Evolutionary conservation across 1,140 invertebrate genomes (phyloP), one percentile per base, ranked within the genome.

Genomic region (Chionoecetes opilio): DNA sequence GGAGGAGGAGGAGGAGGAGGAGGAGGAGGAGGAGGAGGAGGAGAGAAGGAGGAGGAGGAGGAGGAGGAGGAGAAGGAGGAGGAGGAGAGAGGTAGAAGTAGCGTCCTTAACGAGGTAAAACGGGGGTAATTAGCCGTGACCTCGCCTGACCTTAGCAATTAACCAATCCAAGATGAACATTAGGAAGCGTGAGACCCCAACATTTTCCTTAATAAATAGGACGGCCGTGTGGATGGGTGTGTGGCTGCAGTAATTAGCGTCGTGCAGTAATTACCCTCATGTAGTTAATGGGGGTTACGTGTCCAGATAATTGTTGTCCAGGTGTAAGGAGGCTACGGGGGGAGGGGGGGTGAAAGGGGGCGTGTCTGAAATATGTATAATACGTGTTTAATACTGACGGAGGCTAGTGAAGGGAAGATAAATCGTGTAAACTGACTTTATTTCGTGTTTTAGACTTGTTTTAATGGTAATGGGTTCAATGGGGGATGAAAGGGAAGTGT

Each of bases 241-340:
- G 63, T 75, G 63, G 63, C 63, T n/a, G 63, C 63, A 75, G 63
- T 75, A 75, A 75, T 75, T 75, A 75, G 8, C 63, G 21, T 75
- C 63, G 6, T n/a, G 63, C 21, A 5, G 63, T 75, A 75, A 75
- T 75, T 75, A 75, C 1, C 63, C 3, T 75, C 63, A 26, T n/a
- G 63, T 5, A 5, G 63, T 75, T n/a, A 75, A 75, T 75, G 21
- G 63, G 21, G 63, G 26, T 75, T 75, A 75, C n/a, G 63, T 26
- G 63, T n/a, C 0, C 63, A 75, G 63, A 26, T 75, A n/a, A 75
- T 0, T 75, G 21, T 75, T n/a, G 63, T 1, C 63, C 63, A 75
- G 63, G 46, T 53, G 46, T 53, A 53, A 53, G 46, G 41, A 46
- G 41, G 5, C 14, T 14, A 8, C 41, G 14, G 41, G 41, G 5